These are phyloP conservation scores for Polypedilum vanderplanki DNA, from an alignment of 1,140 invertebrate species.

Conservation along the genomic window DNA sequence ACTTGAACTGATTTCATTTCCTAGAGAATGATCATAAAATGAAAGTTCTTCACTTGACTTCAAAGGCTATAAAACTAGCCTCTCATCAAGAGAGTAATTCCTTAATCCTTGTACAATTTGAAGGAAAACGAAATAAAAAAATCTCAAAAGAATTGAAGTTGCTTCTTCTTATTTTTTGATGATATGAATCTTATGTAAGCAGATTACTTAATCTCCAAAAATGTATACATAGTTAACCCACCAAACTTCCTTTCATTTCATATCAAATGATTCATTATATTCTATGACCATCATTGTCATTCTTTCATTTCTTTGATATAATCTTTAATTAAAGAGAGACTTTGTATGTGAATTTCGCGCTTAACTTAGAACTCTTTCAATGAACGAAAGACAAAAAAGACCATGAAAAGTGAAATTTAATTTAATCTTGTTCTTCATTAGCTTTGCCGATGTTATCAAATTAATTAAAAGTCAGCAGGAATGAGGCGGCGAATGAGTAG, in stretches of 20 bases:
- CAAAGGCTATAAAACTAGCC: too few relatives aligned
- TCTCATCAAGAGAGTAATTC: too few relatives aligned
- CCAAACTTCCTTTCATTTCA: not conserved
- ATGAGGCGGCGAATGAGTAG: not conserved
- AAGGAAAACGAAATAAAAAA: too few relatives aligned
- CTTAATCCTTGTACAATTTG: too few relatives aligned
- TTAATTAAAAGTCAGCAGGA: conserved; percentile 22
- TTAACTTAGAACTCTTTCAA: not conserved
- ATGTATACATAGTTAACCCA: not conserved
- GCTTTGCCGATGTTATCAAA: conserved; percentile 25
- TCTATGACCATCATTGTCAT: not conserved
- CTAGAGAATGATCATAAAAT: too few relatives aligned
- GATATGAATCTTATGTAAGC: too few relatives aligned
- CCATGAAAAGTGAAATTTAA: conserved; percentile 26
- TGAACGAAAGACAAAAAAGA: not conserved
- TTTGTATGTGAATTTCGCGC: too few relatives aligned
- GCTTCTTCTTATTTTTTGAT: too few relatives aligned
- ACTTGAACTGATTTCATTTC: too few relatives aligned
- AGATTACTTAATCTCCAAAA: too few relatives aligned
- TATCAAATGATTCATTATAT: not conserved
- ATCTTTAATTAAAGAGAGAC: not conserved
- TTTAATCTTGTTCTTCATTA: conserved; percentile 24
- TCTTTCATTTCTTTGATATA: not conserved
- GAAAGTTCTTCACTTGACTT: too few relatives aligned
- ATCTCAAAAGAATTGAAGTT: too few relatives aligned